Base-by-base conservation (phyloP, 2,797 vertebrate genomes). In the Silurus aristotelis region DNA sequence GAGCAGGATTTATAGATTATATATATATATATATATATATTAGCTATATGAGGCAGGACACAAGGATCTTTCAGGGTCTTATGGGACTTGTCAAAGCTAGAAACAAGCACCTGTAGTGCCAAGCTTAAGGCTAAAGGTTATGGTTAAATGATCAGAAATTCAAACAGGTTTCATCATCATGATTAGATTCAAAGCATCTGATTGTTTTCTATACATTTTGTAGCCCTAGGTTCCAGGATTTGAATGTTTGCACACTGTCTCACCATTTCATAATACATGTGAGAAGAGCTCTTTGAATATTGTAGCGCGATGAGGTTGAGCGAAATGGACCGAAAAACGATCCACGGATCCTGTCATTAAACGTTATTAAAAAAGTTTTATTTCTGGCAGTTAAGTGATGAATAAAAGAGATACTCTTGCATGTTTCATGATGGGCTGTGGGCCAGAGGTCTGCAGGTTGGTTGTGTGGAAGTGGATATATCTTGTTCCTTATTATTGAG, bases 341-440 rank as follows among this genome's bases (percentile, higher is more conserved):
- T 25, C 27, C 72, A 55, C 15, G 48, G 72, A 75, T 55, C 14
- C 72, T 20, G 20, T 20, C 38, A 71, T 46, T 71, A 15, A 25
- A 56, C 25, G n/a, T 56, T 75, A 75, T 56, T 75, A 25, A 27
- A 55, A 52, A 55, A 75, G 72, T 55, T 75, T 75, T 25, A 73
- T 70, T 70, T 38, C 31, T 14, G 38, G 17, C 67, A 70, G 31
- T 70, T 70, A 70, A 70, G 67, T 72, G 3, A 10, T 72, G 70
- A n/a, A 72, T 72, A 52, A 73, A 73, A 52, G 22, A 52, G 71
- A 73, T 25, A 8, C 22, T 52, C 20, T 3, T 77, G 55, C 27
- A 60, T 77, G 19, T 60, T 77, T 58, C 14, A 60, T 20, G 9
- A 77, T 77, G 27, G 5, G 75, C 15, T 20, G 27, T 6, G 15